Base-by-base conservation (phyloP, 2,888 invertebrate genomes). In the Formica aserva region DNA sequence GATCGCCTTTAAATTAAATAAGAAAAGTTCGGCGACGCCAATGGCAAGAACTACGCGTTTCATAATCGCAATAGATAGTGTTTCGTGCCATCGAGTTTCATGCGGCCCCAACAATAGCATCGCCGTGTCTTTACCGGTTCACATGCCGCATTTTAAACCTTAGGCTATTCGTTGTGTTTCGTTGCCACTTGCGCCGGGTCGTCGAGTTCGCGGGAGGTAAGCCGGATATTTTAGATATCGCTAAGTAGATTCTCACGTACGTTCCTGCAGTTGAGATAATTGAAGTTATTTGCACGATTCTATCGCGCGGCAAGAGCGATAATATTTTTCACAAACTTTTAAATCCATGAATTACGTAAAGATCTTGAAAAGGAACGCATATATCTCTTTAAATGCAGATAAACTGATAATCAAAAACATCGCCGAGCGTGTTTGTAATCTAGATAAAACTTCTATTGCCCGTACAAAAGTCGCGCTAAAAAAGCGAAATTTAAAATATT, bases 1-100 rank as follows among this genome's bases (percentile, higher is more conserved):
- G 29, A 77, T 32, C 26, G 22, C 13, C 15, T 15, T 57, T 22
- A 18, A 66, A 66, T 38, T 38, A 32, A 15, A 63, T 35, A 6
- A 60, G 66, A 15, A 32, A 41, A 32, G 22, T 66, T 5, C 41
- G 38, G 62, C 75, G 82, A 55, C 71, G 62, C 9, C 63, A 66
- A 62, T 52, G 38, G 38, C 45, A 57, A 65, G 62, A 82, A 82
- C 74, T 66, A 62, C 81, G 84, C 65, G 86, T 90, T 89, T 89
- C 87, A 78, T 85, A 91, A 89, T 88, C 85, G 76, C 83, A 75
- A 52, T 74, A 85, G 87, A 83, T 86, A 86, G 60, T 63, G 82
- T 71, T 82, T 84, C 86, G 75, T 83, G 77, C 57, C 74, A 45
- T 74, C 74, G 55, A 45, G 77, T 77, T 77, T 77, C 81, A 75